phyloP scores from a whole-genome alignment of 2,888 invertebrate genomes.

The Disparrhopalites patrizii region DNA sequence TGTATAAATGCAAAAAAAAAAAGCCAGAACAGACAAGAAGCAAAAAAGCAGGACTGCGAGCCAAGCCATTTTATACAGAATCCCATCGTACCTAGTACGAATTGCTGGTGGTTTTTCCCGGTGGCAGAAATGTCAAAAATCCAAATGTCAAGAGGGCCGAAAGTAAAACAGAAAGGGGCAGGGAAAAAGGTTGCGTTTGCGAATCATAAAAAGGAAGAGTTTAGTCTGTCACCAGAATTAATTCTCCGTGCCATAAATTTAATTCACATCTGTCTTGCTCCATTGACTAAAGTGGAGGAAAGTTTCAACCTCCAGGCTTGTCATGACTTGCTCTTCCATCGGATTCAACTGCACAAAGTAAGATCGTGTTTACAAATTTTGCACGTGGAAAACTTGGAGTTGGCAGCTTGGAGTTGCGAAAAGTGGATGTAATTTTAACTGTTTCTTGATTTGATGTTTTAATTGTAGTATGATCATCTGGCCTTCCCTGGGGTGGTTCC shows the following conservation, averaged over 20 bases:
- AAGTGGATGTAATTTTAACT: neutral
- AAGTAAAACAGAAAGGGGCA: neutral
- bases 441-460: conserved; percentile 19
- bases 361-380: conserved; percentile 33
- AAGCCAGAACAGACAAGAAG: no score
- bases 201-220: neutral
- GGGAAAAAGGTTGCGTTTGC: neutral
- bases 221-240: conserved; percentile 36
- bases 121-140: no score
- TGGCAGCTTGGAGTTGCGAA: neutral
- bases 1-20: no score
- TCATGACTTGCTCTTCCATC: conserved; percentile 91
- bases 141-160: no score
- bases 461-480: conserved; percentile 88
- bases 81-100: no score
- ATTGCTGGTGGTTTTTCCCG: no score
- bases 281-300: conserved; percentile 98
- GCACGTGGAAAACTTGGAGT: neutral
- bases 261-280: conserved; percentile 78
- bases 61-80: no score
- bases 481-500: conserved; percentile 98
- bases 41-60: no score
- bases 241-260: conserved; percentile 43
- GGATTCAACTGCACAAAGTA: conserved; percentile 79
- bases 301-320: conserved; percentile 98